These are phyloP conservation scores for Oxycera nigricornis DNA, from an alignment of 2,888 invertebrate genomes.

Conservation along the genomic window DNA sequence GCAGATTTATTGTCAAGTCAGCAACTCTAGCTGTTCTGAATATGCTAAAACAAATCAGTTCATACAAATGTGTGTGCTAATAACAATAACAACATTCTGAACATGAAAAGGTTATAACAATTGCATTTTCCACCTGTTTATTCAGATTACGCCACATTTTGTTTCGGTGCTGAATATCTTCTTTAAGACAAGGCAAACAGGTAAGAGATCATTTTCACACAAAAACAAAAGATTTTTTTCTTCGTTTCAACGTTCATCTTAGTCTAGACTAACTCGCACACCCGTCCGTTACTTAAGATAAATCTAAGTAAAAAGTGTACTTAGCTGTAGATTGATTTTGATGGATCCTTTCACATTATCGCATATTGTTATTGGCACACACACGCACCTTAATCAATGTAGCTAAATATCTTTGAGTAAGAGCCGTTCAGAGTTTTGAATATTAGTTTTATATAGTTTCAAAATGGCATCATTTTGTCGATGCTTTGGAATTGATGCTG, in stretches of 20 bases:
- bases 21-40: not conserved
- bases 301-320: slow-evolving; percentile 36
- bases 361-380: slow-evolving; percentile 52
- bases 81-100: slow-evolving; percentile 49
- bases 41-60: not conserved
- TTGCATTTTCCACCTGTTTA: slow-evolving; percentile 59
- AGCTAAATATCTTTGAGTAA: not conserved
- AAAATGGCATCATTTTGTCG: not conserved
- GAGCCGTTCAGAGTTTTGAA: not conserved
- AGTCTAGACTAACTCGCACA: slow-evolving; percentile 25
- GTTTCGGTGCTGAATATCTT: slow-evolving; percentile 63
- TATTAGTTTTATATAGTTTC: not conserved
- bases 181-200: slow-evolving; percentile 57
- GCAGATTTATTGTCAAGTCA: not conserved
- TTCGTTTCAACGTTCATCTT: slow-evolving; percentile 27
- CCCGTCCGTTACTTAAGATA: not conserved
- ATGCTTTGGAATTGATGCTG: not conserved
- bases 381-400: slow-evolving; percentile 46
- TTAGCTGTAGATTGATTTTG: slow-evolving; percentile 17
- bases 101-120: slow-evolving; percentile 38
- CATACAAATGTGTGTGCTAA: slow-evolving; percentile 60
- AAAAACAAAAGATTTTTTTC: slow-evolving; percentile 49
- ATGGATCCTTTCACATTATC: slow-evolving; percentile 25
- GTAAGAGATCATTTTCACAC: slow-evolving; percentile 46
- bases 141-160: slow-evolving; percentile 63